Evolutionary conservation across 2,888 invertebrate species (phyloP), one percentile per base, ranked within the genome.

Genomic region (Sinhomidia bicolor): DNA sequence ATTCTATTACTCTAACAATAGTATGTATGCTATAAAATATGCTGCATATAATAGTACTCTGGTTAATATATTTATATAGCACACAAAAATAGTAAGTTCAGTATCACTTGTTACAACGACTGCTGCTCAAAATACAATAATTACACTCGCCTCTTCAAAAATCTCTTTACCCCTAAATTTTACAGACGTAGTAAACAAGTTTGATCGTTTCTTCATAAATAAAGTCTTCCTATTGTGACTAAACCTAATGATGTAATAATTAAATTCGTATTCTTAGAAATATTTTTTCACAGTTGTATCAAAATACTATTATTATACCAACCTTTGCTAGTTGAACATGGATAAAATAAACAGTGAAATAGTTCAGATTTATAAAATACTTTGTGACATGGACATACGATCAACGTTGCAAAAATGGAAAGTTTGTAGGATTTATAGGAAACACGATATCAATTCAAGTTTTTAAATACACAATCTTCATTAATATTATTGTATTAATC

Each of bases 301-400:
- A 71, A 71, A 71, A 71, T 71, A 71, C 23, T 44, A 68, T 23
- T 44, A 14, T 23, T n/a, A n/a, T n/a, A n/a, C n/a, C n/a, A n/a
- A 20, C 4, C 65, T 65, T 36, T n/a, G 2, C 36, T 47, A 1
- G 62, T 29, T 62, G 14, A 26, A 32, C 7, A 5, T 17, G 7
- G 0, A n/a, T 65, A 12, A 17, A 65, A 68, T 41, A 26, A 17
- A 68, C n/a, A n/a, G n/a, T n/a, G n/a, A 65, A 0, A 41, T 41
- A 41, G 3, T 41, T 26, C 57, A 1, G 17, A 9, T 62, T 68
- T 41, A 36, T 1, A n/a, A 1, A 26, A 7, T 51, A 54, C 26
- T 76, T 76, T 76, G 76, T 76, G 76, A 76, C 76, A 76, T 76
- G n/a, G 29, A 29, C 29, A 51, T 20, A 51, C 32, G 76, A 76